A percentile compares a stretch with the other conserved stretches of the same genome.
Conservation (phyloP, 2,113 vertebrate species). For the Pseudorasbora parva region DNA sequence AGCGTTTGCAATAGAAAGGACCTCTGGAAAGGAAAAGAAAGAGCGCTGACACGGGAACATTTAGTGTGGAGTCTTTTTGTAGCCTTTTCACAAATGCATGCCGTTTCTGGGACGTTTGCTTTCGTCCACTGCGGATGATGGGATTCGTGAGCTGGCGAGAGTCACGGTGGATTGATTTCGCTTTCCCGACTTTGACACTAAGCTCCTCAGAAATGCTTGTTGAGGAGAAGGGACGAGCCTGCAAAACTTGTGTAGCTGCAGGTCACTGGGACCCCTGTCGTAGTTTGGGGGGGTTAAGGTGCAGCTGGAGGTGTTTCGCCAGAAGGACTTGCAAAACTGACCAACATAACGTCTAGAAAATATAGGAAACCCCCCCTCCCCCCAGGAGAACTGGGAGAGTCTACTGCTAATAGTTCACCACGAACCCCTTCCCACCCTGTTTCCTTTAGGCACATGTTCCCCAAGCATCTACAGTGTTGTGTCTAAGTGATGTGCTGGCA, state of each 20-base stretch:
- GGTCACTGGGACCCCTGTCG: slow-evolving; percentile 68
- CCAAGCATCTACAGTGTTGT: slow-evolving; percentile 98
- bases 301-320: slow-evolving; percentile 26
- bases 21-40: slow-evolving; percentile 6
- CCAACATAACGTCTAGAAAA: slow-evolving; percentile 25
- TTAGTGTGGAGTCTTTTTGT: not conserved
- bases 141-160: not conserved
- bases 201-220: slow-evolving; percentile 29
- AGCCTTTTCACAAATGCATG: slow-evolving; percentile 25
- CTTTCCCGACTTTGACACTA: not conserved
- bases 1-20: not conserved
- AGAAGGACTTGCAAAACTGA: slow-evolving; percentile 29
- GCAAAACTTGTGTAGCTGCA: slow-evolving; percentile 81
- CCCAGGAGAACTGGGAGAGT: not conserved
- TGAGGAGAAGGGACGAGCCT: slow-evolving; percentile 76
- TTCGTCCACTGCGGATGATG: not conserved
- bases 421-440: slow-evolving; percentile 68
- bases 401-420: not conserved
- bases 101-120: slow-evolving; percentile 7
- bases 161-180: slow-evolving; percentile 19
- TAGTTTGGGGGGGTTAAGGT: slow-evolving; percentile 24
- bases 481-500: slow-evolving; percentile 98
- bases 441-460: slow-evolving; percentile 84
- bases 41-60: slow-evolving; percentile 4
- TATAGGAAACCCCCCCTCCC: not conserved